Percentiles rank a stretch among this genome's conserved stretches.
Evolutionary conservation across 2,888 invertebrate species (phyloP).

Genomic region (Drosophila pseudotakahashii): DNA sequence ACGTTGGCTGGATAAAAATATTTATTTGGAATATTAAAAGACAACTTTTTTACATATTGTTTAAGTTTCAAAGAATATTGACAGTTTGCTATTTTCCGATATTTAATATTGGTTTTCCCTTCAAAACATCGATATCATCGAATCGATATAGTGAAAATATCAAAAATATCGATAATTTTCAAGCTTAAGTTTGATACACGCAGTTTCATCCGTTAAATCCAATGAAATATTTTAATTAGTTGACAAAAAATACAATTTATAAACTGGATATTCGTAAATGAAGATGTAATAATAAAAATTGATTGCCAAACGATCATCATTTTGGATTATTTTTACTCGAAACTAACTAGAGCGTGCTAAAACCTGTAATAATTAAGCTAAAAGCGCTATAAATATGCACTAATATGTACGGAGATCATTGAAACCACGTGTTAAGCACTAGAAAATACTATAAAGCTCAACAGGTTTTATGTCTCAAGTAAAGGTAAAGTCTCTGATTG

Average conservation of each 20-base stretch:
- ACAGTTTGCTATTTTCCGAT: too few relatives aligned
- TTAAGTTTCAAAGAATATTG: too few relatives aligned
- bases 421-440: conserved; percentile 11
- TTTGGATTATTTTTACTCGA: background rate
- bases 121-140: too few relatives aligned
- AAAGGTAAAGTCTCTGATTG: conserved; percentile 36
- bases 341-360: conserved; percentile 8
- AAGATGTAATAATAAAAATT: background rate
- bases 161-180: too few relatives aligned
- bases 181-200: too few relatives aligned
- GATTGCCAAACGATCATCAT: background rate
- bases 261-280: background rate
- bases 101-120: too few relatives aligned
- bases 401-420: conserved; percentile 9
- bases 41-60: too few relatives aligned
- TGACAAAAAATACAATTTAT: background rate
- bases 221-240: too few relatives aligned
- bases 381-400: conserved; percentile 31
- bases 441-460: conserved; percentile 1
- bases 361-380: conserved; percentile 31
- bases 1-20: background rate
- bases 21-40: too few relatives aligned
- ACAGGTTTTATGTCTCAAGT: conserved; percentile 28
- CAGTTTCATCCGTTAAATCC: too few relatives aligned
- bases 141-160: too few relatives aligned